phyloP scores from a whole-genome alignment of 2,113 vertebrate species.

The Sminthopsis crassicaudata region DNA sequence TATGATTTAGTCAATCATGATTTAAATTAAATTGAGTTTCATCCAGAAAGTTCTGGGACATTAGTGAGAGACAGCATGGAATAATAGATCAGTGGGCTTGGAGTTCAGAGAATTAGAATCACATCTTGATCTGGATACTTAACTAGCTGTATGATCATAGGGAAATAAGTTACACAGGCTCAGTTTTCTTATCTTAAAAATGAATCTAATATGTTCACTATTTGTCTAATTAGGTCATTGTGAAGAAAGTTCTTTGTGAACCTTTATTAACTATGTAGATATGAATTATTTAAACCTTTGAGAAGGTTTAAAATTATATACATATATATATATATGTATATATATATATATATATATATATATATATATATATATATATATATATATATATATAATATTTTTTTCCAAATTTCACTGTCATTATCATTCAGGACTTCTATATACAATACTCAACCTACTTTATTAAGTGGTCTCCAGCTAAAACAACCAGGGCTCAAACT shows the following conservation, averaged over 20 bases:
- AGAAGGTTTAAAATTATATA: slow-evolving; percentile 8
- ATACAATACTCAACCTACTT: neutral
- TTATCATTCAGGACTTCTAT: slow-evolving; percentile 1
- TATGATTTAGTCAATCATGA: slow-evolving; percentile 42
- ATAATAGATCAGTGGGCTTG: neutral
- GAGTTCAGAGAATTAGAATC: neutral
- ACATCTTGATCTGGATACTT: neutral
- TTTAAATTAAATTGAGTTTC: slow-evolving; percentile 49
- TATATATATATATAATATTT: slow-evolving; percentile 4
- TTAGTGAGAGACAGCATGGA: slow-evolving; percentile 5
- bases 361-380: slow-evolving; percentile 11
- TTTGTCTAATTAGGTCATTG: neutral
- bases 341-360: slow-evolving; percentile 15
- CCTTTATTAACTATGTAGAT: neutral
- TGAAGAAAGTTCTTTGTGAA: neutral
- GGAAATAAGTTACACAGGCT: neutral
- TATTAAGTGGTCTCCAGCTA: neutral
- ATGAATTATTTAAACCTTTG: slow-evolving; percentile 6
- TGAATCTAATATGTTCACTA: neutral
- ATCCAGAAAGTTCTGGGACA: neutral
- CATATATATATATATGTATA: slow-evolving; percentile 6
- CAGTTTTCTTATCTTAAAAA: neutral
- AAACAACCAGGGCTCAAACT: neutral
- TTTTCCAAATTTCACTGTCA: neutral
- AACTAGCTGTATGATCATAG: neutral